These are phyloP conservation scores for Drosophila emarginata DNA, from an alignment of 2,888 invertebrate species.

Conservation along the genomic window DNA sequence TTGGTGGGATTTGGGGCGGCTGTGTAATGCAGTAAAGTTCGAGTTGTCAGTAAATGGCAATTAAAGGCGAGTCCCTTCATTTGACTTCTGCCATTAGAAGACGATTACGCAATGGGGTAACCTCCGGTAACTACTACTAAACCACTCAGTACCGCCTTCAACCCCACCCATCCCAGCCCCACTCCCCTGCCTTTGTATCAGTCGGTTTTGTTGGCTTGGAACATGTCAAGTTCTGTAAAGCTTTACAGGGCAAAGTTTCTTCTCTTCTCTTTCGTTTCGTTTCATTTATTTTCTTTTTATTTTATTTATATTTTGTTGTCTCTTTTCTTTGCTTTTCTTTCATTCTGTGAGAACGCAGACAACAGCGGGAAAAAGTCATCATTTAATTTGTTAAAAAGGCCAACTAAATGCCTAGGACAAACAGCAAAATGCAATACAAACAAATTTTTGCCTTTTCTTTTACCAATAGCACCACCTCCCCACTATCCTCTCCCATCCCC, in stretches of 20 bases:
- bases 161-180: not conserved
- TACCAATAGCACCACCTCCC: not conserved
- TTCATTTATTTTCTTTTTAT: not conserved
- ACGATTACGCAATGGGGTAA: conserved; percentile 15
- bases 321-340: not conserved
- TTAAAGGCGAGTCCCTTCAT: conserved; percentile 7
- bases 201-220: not conserved
- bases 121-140: not conserved
- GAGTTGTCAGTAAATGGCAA: not conserved
- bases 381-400: conserved; percentile 81
- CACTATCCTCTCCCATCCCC: not conserved
- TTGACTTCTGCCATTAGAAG: conserved; percentile 14
- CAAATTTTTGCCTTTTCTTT: conserved; percentile 23
- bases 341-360: not conserved
- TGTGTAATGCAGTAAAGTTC: conserved; percentile 15
- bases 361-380: conserved; percentile 70
- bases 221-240: conserved; percentile 2
- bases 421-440: conserved; percentile 44
- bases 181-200: too few species aligned
- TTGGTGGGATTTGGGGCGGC: conserved; percentile 11
- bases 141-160: not conserved
- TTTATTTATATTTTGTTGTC: not conserved
- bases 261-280: not conserved
- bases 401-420: conserved; percentile 59
- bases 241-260: conserved; percentile 30